Evolutionary conservation across 64 coral and sea anemone genomes (phyloP).

Genomic region (Acropora tenuis): DNA sequence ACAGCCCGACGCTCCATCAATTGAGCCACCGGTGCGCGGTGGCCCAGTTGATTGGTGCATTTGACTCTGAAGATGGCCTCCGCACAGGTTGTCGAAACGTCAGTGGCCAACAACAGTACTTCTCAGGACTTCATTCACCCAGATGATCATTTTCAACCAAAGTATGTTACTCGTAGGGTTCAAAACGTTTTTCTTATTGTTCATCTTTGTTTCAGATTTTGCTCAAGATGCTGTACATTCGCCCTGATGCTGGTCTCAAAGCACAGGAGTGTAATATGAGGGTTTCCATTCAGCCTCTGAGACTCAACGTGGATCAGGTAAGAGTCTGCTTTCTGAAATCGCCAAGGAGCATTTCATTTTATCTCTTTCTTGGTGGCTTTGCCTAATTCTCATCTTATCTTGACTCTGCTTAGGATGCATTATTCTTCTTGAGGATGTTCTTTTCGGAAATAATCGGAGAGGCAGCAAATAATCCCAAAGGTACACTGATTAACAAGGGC

Average conservation of each 20-base stretch:
- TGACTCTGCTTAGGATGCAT: conserved; percentile 64
- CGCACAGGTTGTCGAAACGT: no score
- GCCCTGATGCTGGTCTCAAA: conserved; percentile 79
- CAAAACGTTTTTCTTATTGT: not conserved
- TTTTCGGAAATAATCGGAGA: conserved; percentile 87
- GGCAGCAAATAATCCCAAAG: conserved; percentile 86
- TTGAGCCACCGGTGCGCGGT: no score
- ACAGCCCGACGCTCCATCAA: no score
- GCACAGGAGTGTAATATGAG: conserved; percentile 88
- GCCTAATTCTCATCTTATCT: not conserved
- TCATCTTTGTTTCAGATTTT: conserved; percentile 52
- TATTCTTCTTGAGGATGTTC: conserved; percentile 92
- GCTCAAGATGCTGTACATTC: conserved; percentile 92
- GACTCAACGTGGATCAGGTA: conserved; percentile 98
- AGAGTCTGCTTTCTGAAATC: not conserved
- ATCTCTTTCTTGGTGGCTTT: not conserved
- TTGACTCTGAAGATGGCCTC: no score
- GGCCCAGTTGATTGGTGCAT: no score
- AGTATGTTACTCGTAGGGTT: no score
- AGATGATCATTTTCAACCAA: not conserved
- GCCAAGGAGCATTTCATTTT: not conserved
- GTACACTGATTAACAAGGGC: not conserved
- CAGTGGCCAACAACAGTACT: no score
- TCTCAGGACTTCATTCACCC: no score
- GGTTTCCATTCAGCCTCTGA: conserved; percentile 91